Evolutionary conservation across 2,797 vertebrate genomes (phyloP), one percentile per base, ranked within the genome.

Genomic region (Bryconaethiops microstoma): DNA sequence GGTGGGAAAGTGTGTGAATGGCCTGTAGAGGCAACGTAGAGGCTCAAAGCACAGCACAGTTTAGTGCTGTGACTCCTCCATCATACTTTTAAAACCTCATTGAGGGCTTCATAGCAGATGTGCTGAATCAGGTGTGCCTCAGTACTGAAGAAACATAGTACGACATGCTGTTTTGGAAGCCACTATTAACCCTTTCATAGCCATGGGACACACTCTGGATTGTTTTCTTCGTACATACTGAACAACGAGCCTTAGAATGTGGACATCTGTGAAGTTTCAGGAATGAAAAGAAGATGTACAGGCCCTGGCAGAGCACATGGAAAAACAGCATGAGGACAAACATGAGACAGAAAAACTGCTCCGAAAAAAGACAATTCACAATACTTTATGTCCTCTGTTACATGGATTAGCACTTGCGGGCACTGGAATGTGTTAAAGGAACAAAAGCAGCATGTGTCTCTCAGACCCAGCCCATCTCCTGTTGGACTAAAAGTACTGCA

Each of bases 381-480:
- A 54, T 77, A 5, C 25, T 39, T 65, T 25, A 16, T n/a, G 0
- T 55, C 54, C 25, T 59, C 4, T 35, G 12, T 64, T 59, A n/a
- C 62, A 55, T 59, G 40, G 6, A 6, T 64, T 82, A 73, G 12
- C 55, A 52, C 9, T 77, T 1, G n/a, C 17, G 63, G 52, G 16
- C 64, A 72, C 21, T 40, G 50, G 71, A 75, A 84, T 78, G 69
- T 81, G 77, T 57, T 35, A 69, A 71, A 68, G 55, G 14, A 83
- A 60, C 45, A 67, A 70, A 72, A 67, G 60, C 42, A 9, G 29
- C 69, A 77, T 35, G 29, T 70, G 29, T 35, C n/a, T 78, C 39
- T 59, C 23, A 69, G 25, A 17, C 25, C 21, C 19, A 67, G 48
- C 52, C 71, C 14, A 45, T 21, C 35, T 35, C 45, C 4, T 45